Base-by-base conservation (phyloP, 2,113 vertebrate genomes). In the Scophthalmus maximus region DNA sequence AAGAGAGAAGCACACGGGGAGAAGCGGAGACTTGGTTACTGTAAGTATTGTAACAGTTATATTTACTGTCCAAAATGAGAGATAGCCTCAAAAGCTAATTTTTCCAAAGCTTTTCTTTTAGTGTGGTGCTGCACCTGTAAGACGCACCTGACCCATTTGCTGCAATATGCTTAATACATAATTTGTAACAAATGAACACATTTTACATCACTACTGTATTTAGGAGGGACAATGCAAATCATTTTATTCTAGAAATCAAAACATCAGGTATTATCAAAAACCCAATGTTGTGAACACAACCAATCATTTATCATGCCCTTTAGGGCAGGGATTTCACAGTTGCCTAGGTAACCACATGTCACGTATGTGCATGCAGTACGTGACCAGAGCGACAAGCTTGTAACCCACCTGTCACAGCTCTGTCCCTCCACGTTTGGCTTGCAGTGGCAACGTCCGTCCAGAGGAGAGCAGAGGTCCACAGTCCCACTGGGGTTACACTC, bases 401-500 rank as follows among this genome's bases (percentile, higher is more conserved):
- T 53, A 52, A 67, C 82, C 17, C 40, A 98, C 97, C 95, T 96
- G 93, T 95, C 93, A 77, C 97, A 98, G 61, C 88, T 46, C 12
- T 91, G 84, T 10, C 96, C 97, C 84, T 99, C 97, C 76, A 95
- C 96, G 3, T 92, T 94, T 14, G 78, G 62, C 76, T 95, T 98
- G 88, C 97, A 99, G 79, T 81, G 76, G 56, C 97, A 99, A 3
- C 49, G 89, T 46, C 97, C 97, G 0, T 95, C 94, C 88, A 63
- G 84, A 49, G 94, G 81, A 29, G 95, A 93, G 9, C 97, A 99
- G 55, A 85, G 62, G 12, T 88, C 95, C 60, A 93, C 78, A 1
- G 92, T 97, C 52, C 97, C 97, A 0, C 81, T 87, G 0, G 88
- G 81, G 72, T 93, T 70, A 5, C 97, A 99, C 22, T 83, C 53